Evolutionary conservation across 2,113 vertebrate species (phyloP).

Genomic region (Tyrannus savana): DNA sequence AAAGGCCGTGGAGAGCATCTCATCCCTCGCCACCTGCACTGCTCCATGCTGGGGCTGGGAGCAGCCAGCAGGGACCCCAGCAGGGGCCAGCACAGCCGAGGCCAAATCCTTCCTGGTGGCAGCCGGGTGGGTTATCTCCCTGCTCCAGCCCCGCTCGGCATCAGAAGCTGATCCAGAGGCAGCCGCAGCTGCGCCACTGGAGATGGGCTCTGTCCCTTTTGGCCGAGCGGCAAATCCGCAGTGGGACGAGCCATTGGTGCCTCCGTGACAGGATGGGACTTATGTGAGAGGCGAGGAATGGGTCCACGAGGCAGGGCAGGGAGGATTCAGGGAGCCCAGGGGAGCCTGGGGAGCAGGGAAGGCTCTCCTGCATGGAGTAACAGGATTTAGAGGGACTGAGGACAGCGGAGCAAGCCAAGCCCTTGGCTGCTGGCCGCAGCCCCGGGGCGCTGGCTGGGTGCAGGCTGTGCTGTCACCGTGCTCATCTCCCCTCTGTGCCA

Average conservation of each 20-base stretch:
- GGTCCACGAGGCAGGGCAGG: background rate
- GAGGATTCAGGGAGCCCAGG: background rate
- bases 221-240: background rate
- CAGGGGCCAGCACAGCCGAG: background rate
- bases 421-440: background rate
- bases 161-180: background rate
- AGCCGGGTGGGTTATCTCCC: background rate
- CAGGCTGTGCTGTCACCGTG: background rate
- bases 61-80: background rate
- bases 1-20: background rate
- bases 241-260: background rate
- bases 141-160: background rate
- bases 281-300: accelerated
- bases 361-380: background rate
- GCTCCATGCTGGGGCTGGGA: background rate
- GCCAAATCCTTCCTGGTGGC: background rate
- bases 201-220: background rate
- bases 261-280: background rate
- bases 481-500: background rate
- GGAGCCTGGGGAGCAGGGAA: background rate
- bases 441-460: background rate
- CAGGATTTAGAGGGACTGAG: background rate
- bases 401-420: background rate
- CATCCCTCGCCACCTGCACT: background rate
- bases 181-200: background rate